A percentile compares a stretch with the other conserved stretches of the same genome.
phyloP scores from a whole-genome alignment of 1,140 invertebrate genomes.

The Drosophila aff. region DNA sequence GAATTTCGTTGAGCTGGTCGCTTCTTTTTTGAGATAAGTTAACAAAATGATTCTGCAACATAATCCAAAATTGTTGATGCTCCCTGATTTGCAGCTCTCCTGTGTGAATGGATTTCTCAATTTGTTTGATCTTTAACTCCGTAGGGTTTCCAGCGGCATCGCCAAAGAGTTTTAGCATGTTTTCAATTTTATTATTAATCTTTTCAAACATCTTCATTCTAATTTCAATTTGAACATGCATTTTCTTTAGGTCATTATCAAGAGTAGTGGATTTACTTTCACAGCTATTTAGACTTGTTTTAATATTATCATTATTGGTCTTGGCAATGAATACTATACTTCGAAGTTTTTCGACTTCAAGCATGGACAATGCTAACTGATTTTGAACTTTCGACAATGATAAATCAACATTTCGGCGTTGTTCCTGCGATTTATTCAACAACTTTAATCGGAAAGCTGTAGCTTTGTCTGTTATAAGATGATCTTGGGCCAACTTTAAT shows the following conservation, averaged over 20 bases:
- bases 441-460: conserved; percentile 86
- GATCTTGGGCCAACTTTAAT: conserved; percentile 88
- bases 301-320: conserved; percentile 51
- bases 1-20: conserved; percentile 88
- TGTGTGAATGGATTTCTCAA: conserved; percentile 88
- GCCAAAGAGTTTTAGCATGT: conserved; percentile 50
- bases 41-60: conserved; percentile 90
- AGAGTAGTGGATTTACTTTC: conserved; percentile 48
- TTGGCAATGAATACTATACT: conserved; percentile 47
- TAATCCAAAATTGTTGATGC: conserved; percentile 90
- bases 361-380: conserved; percentile 87
- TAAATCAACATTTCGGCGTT: conserved; percentile 86
- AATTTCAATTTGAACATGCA: conserved; percentile 72
- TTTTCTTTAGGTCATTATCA: conserved; percentile 52
- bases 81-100: conserved; percentile 87
- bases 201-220: conserved; percentile 78
- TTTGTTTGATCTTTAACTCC: conserved; percentile 87
- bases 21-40: conserved; percentile 88
- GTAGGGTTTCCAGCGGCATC: conserved; percentile 84
- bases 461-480: conserved; percentile 89
- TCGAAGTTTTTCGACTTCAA: conserved; percentile 88
- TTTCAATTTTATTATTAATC: conserved; percentile 72
- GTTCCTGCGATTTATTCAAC: conserved; percentile 85
- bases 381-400: conserved; percentile 88
- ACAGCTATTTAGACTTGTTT: conserved; percentile 31